phyloP scores from a whole-genome alignment of 1,140 invertebrate genomes.

The Drusus annulatus region DNA sequence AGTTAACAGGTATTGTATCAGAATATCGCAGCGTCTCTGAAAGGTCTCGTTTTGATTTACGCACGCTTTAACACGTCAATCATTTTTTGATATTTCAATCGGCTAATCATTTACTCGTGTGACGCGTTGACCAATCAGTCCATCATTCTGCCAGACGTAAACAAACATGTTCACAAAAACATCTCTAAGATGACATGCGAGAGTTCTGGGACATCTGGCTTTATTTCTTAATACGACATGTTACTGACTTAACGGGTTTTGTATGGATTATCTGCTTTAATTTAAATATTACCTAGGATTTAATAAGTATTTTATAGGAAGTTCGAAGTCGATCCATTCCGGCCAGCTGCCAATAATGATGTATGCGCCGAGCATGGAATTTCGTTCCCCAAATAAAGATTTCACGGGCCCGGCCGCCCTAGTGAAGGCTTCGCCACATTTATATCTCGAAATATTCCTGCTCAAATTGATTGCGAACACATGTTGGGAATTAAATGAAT shows the following conservation, averaged over 20 bases:
- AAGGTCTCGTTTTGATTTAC: slow-evolving; percentile 18
- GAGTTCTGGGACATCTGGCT: too few relatives aligned
- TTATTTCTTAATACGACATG: too few relatives aligned
- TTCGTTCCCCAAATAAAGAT: slow-evolving; percentile 28
- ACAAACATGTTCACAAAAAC: not conserved
- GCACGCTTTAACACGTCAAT: slow-evolving; percentile 10
- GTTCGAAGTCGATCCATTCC: not conserved
- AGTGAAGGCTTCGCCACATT: slow-evolving; percentile 22
- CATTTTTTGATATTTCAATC: slow-evolving; percentile 9
- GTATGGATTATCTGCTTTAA: too few relatives aligned
- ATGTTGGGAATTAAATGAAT: slow-evolving; percentile 57
- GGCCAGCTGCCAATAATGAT: slow-evolving; percentile 19
- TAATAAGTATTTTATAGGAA: too few relatives aligned
- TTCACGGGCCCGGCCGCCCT: slow-evolving; percentile 1
- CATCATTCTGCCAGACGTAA: too few relatives aligned
- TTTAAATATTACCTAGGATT: too few relatives aligned
- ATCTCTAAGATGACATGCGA: not conserved
- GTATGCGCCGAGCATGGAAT: not conserved
- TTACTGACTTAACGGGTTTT: too few relatives aligned
- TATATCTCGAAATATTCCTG: slow-evolving; percentile 36
- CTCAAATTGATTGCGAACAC: slow-evolving; percentile 56
- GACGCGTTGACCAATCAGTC: not conserved
- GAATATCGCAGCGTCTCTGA: not conserved
- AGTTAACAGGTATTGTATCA: not conserved
- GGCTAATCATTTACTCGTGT: not conserved